A percentile compares a stretch with the other conserved stretches of the same genome.
Evolutionary conservation across 2,797 vertebrate species (phyloP).

Genomic region (Tiaroga cobitis): DNA sequence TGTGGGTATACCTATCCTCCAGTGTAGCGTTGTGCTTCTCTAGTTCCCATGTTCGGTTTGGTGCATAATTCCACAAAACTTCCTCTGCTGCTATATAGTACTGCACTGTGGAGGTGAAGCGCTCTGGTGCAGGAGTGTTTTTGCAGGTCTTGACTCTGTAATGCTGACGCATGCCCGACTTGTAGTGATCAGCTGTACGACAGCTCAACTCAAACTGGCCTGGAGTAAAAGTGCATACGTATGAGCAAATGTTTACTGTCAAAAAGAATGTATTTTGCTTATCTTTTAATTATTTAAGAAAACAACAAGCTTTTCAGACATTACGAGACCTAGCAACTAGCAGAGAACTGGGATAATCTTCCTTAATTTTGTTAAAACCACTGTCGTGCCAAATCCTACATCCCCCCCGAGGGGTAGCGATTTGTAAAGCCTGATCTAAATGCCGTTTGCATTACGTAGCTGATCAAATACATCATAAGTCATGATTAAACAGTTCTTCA

Average conservation of each 20-base stretch:
- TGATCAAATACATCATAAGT: not conserved
- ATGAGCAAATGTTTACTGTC: not conserved
- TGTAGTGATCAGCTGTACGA: conserved; percentile 32
- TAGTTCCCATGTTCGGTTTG: conserved; percentile 48
- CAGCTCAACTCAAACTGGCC: conserved; percentile 55
- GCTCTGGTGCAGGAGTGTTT: not conserved
- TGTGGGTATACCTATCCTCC: conserved; percentile 27
- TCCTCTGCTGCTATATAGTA: conserved; percentile 58
- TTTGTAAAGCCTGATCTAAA: not conserved
- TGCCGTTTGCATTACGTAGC: not conserved
- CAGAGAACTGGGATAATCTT: not conserved
- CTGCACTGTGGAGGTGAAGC: not conserved
- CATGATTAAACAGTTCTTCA: not conserved
- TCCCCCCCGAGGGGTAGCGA: not conserved
- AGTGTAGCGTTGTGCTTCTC: conserved; percentile 17
- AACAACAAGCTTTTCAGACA: not conserved
- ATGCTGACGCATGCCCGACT: conserved; percentile 45
- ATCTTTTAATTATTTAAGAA: not conserved
- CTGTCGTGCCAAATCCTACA: not conserved
- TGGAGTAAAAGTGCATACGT: not conserved
- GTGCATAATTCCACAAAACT: conserved; percentile 55
- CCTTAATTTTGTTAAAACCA: not conserved
- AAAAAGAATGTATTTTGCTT: not conserved
- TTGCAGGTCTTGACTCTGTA: conserved; percentile 47
- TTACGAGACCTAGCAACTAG: not conserved